Evolutionary conservation across 2,888 invertebrate species (phyloP).

Genomic region (Drosophila neonasuta): DNA sequence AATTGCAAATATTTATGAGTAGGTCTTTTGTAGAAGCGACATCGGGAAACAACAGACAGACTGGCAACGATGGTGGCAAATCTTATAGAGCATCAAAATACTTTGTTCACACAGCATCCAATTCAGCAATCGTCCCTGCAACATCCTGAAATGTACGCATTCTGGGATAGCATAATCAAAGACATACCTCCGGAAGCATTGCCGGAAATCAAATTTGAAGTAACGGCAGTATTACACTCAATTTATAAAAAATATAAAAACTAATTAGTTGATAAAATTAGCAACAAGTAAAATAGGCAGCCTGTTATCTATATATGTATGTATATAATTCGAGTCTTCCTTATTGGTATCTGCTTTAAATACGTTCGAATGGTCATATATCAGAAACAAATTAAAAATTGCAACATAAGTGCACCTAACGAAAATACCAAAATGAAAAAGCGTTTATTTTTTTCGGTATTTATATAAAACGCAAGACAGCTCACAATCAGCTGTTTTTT

Average conservation of each 20-base stretch:
- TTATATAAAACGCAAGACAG: background rate
- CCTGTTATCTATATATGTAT: background rate
- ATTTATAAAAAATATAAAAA: slow-evolving; percentile 37
- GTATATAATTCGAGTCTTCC: background rate
- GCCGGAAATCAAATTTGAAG: slow-evolving; percentile 36
- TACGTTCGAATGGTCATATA: too few species aligned
- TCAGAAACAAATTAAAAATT: background rate
- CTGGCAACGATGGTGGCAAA: slow-evolving; percentile 12
- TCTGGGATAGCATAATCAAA: slow-evolving; percentile 37
- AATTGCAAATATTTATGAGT: background rate
- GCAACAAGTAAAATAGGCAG: background rate
- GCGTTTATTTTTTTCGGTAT: background rate
- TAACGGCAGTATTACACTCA: slow-evolving; percentile 23
- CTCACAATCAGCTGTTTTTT: slow-evolving; percentile 24
- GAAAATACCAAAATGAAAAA: background rate
- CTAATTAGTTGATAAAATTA: slow-evolving; percentile 3
- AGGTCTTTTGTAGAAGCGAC: slow-evolving; percentile 2
- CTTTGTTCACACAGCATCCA: background rate
- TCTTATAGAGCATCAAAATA: slow-evolving; percentile 25
- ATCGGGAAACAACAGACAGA: slow-evolving; percentile 3
- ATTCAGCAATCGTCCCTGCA: background rate
- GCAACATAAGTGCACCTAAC: background rate
- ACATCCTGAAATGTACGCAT: slow-evolving; percentile 26
- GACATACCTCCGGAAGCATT: slow-evolving; percentile 28
- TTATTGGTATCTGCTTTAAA: too few species aligned